phyloP scores from a whole-genome alignment of 2,113 vertebrate genomes.

The Erythrolamprus reginae region DNA sequence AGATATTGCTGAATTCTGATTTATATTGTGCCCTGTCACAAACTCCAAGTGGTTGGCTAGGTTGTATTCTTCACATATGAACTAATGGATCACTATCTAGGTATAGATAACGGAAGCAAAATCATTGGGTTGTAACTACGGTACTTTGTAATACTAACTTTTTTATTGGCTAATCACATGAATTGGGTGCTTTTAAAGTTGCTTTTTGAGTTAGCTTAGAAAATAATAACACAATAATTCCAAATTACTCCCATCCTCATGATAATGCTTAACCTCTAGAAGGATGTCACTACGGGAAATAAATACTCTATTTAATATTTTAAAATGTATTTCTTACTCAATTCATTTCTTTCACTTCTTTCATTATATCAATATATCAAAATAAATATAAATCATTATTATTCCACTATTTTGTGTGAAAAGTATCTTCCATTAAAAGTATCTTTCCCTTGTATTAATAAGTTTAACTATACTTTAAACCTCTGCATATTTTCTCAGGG shows the following conservation, averaged over 20 bases:
- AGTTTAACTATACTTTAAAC: neutral
- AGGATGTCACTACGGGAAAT: neutral
- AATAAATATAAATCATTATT: too few species aligned
- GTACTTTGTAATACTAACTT: neutral
- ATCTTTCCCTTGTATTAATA: neutral
- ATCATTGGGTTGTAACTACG: neutral
- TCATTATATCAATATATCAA: too few species aligned
- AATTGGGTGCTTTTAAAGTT: neutral
- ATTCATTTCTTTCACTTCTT: too few species aligned
- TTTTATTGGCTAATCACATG: neutral
- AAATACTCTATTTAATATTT: too few species aligned
- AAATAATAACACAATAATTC: neutral
- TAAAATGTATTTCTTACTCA: too few species aligned
- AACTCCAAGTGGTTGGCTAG: neutral
- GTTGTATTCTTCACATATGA: neutral
- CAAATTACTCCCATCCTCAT: neutral
- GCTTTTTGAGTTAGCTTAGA: neutral
- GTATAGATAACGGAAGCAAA: neutral
- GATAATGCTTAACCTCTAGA: neutral
- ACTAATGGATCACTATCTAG: neutral
- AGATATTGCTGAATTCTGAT: neutral
- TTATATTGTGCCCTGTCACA: neutral
- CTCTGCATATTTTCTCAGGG: neutral
- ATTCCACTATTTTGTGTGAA: too few species aligned
- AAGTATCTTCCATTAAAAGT: too few species aligned